Percentiles rank a stretch among this genome's conserved stretches.
Conservation (phyloP, 2,797 vertebrate species). For the Enteromius fasciolatus region DNA sequence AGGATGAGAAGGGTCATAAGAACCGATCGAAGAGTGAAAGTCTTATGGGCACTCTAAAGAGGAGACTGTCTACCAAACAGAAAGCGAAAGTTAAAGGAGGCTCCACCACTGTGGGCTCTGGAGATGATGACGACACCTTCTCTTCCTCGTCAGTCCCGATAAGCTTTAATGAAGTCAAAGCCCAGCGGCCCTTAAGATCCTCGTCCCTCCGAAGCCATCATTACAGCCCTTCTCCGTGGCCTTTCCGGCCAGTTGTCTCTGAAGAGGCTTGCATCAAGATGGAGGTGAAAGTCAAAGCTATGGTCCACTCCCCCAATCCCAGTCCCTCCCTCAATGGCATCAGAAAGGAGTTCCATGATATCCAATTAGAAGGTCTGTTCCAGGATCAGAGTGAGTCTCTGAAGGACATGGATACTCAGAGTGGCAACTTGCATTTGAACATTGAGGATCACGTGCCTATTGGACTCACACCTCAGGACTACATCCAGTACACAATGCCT, state of each 20-base stretch:
- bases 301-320: slow-evolving; percentile 92
- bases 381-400: slow-evolving; percentile 83
- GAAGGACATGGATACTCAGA: slow-evolving; percentile 85
- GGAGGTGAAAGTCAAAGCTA: slow-evolving; percentile 95
- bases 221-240: slow-evolving; percentile 98
- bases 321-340: slow-evolving; percentile 92
- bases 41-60: slow-evolving; percentile 95
- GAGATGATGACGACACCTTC: slow-evolving; percentile 92
- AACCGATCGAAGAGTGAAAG: slow-evolving; percentile 90
- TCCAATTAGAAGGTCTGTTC: slow-evolving; percentile 88
- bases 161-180: slow-evolving; percentile 90
- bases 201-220: slow-evolving; percentile 92
- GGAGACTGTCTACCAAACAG: slow-evolving; percentile 93
- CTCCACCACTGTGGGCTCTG: slow-evolving; percentile 80
- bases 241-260: slow-evolving; percentile 88
- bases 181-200: slow-evolving; percentile 90
- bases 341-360: slow-evolving; percentile 91
- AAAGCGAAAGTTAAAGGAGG: slow-evolving; percentile 92
- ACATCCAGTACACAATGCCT: slow-evolving; percentile 99
- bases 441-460: slow-evolving; percentile 97
- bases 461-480: slow-evolving; percentile 96
- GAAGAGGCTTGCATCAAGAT: slow-evolving; percentile 95
- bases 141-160: slow-evolving; percentile 94
- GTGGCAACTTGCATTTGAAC: slow-evolving; percentile 89
- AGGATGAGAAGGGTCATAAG: slow-evolving; percentile 90